These are phyloP conservation scores for Lordiphosa collinella DNA, from an alignment of 1,140 invertebrate genomes.

Conservation along the genomic window DNA sequence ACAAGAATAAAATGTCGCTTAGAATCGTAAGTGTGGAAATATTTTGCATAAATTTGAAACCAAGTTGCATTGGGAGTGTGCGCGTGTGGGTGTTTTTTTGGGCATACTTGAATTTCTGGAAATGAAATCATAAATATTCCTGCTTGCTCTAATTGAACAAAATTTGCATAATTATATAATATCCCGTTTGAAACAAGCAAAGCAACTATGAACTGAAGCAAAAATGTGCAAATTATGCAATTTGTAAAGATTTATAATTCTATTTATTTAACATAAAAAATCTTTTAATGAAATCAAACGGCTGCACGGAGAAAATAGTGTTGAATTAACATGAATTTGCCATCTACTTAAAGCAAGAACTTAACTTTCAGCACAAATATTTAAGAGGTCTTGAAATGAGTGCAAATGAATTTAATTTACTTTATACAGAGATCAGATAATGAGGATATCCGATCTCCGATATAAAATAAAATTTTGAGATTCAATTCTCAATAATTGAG, in stretches of 20 bases:
- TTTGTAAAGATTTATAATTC: background rate
- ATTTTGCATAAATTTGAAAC: conserved; percentile 3
- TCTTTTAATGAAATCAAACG: too few species aligned
- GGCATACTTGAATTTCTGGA: background rate
- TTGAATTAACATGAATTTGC: too few species aligned
- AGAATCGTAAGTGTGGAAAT: conserved; percentile 48
- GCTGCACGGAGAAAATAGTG: too few species aligned
- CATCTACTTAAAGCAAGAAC: too few species aligned
- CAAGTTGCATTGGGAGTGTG: background rate
- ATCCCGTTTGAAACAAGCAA: conserved; percentile 9
- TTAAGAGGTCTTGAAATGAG: too few species aligned
- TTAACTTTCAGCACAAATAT: too few species aligned
- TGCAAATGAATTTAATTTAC: too few species aligned
- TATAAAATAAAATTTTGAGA: too few species aligned
- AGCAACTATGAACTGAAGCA: background rate
- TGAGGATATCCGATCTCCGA: too few species aligned
- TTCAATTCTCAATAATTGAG: too few species aligned
- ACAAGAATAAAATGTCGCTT: conserved; percentile 28
- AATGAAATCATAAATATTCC: background rate
- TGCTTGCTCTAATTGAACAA: background rate
- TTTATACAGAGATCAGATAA: too few species aligned
- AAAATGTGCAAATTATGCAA: background rate
- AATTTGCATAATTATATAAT: conserved; percentile 3
- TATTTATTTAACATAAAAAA: too few species aligned
- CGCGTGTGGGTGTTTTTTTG: background rate